Evolutionary conservation across 2,888 invertebrate species (phyloP).

Genomic region (Quadriops clusia): DNA sequence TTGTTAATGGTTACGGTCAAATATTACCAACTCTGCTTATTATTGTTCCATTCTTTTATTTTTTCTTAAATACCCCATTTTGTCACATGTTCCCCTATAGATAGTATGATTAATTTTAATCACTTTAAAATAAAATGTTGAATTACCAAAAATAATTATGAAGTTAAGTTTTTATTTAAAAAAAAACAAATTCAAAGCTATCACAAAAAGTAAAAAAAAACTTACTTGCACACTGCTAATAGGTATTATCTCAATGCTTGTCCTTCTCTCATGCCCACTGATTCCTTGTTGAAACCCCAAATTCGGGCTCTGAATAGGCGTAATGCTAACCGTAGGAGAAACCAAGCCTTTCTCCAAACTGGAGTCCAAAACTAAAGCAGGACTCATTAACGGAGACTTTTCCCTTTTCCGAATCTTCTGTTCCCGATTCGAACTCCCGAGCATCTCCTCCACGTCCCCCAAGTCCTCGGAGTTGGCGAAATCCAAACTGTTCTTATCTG

Average conservation of each 20-base stretch:
- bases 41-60: no score
- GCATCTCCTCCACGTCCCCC: slow-evolving; percentile 48
- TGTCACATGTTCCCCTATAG: no score
- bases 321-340: slow-evolving; percentile 51
- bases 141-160: no score
- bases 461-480: slow-evolving; percentile 48
- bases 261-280: slow-evolving; percentile 57
- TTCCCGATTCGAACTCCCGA: slow-evolving; percentile 28
- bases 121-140: no score
- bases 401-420: slow-evolving; percentile 46
- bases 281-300: slow-evolving; percentile 26
- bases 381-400: slow-evolving; percentile 38
- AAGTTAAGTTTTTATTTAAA: no score
- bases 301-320: slow-evolving; percentile 37
- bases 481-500: slow-evolving; percentile 40
- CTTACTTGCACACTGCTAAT: no score
- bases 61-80: no score
- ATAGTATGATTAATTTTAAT: no score
- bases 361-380: slow-evolving; percentile 39
- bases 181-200: no score
- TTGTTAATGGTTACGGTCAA: no score
- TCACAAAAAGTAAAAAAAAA: no score
- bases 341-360: slow-evolving; percentile 42
- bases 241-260: slow-evolving; percentile 81
- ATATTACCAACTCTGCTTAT: no score